These are phyloP conservation scores for Lepidocyrtoides sp. DNA, from an alignment of 2,888 invertebrate species.

Conservation along the genomic window DNA sequence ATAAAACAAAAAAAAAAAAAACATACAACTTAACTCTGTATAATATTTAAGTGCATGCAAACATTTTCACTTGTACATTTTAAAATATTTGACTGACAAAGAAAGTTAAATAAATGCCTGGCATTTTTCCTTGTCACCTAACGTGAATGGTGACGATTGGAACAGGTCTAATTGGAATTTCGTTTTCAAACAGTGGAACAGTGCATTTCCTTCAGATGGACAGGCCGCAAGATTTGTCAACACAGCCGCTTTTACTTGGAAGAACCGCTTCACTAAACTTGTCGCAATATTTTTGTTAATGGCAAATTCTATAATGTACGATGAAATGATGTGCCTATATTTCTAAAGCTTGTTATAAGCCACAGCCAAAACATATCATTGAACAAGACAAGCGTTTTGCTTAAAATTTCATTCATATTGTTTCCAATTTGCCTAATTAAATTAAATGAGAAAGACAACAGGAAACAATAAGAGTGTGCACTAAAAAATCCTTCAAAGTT, in stretches of 20 bases:
- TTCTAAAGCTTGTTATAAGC: background rate
- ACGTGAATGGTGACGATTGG: constrained; percentile 21
- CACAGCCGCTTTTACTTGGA: background rate
- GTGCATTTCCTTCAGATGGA: background rate
- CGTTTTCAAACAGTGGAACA: background rate
- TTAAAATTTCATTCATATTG: constrained; percentile 43
- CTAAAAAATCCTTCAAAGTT: too few species aligned
- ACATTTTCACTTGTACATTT: background rate
- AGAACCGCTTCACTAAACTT: background rate
- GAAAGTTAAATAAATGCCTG: background rate
- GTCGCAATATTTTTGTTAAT: background rate
- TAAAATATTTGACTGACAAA: background rate
- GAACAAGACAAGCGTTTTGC: constrained; percentile 15
- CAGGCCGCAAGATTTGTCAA: constrained; percentile 10
- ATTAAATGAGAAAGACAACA: constrained; percentile 56
- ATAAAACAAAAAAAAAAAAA: background rate
- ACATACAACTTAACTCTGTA: background rate
- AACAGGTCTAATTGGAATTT: constrained; percentile 31
- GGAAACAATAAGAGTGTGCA: background rate
- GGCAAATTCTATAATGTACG: background rate
- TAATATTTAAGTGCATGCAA: too few species aligned
- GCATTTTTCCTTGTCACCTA: constrained; percentile 26
- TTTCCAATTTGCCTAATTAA: constrained; percentile 52
- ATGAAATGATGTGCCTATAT: background rate
- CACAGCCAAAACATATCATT: constrained; percentile 40